Conservation (phyloP, 2,888 invertebrate genomes). For the Dysmachus trigonus region DNA sequence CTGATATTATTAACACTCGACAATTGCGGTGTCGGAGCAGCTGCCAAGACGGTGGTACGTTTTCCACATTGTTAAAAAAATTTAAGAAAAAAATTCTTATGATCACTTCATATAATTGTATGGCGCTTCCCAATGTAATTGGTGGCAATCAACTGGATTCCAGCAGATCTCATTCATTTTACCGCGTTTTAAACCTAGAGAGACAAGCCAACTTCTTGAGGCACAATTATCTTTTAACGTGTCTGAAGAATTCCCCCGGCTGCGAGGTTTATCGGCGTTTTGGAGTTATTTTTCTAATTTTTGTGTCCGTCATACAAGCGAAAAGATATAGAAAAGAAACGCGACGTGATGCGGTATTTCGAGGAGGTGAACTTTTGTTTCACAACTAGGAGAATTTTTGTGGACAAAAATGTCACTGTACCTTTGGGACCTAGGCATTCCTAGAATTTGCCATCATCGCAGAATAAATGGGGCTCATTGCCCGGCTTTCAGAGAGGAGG, state of each 20-base stretch:
- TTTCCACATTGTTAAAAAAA: conserved; percentile 35
- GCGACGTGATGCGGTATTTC: neutral
- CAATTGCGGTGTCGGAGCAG: neutral
- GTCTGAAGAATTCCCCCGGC: conserved; percentile 15
- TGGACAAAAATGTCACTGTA: neutral
- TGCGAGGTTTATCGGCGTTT: conserved; percentile 32
- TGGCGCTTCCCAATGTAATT: conserved; percentile 46
- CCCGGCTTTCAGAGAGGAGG: neutral
- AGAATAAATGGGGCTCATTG: neutral
- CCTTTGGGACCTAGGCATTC: neutral
- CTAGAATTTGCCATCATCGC: neutral
- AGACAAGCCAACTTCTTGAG: neutral
- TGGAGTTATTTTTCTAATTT: conserved; percentile 37
- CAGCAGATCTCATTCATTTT: conserved; percentile 20
- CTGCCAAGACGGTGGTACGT: neutral
- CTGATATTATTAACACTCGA: conserved; percentile 15
- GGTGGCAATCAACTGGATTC: conserved; percentile 44
- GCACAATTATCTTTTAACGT: conserved; percentile 31
- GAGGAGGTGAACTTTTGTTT: neutral
- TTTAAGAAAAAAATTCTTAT: conserved; percentile 7
- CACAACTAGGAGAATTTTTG: neutral
- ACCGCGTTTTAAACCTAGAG: neutral
- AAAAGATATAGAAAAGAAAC: neutral
- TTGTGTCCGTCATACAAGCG: neutral
- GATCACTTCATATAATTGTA: conserved; percentile 43